These are phyloP conservation scores for Augiades crinisus DNA, from an alignment of 2,888 invertebrate species.

Conservation along the genomic window DNA sequence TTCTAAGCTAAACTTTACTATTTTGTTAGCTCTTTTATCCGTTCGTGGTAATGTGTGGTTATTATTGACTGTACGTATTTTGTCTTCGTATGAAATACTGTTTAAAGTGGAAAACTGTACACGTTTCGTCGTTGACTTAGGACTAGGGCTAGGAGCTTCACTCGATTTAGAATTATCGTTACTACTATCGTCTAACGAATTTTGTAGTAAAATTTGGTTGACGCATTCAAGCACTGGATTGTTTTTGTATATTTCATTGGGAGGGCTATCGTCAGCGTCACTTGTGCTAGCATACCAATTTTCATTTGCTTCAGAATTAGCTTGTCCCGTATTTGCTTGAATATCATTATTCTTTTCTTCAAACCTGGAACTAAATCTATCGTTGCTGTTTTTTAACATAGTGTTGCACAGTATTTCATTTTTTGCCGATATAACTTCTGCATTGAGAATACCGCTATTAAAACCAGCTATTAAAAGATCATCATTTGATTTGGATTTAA, in stretches of 20 bases:
- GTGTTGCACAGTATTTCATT: conserved; percentile 71
- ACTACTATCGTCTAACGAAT: conserved; percentile 83
- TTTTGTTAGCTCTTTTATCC: conserved; percentile 75
- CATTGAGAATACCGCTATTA: conserved; percentile 53
- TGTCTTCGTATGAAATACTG: conserved; percentile 80
- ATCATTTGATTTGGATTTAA: conserved; percentile 64
- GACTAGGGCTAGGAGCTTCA: conserved; percentile 73
- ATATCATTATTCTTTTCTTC: conserved; percentile 65
- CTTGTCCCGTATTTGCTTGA: conserved; percentile 49
- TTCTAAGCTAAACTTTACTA: conserved; percentile 76
- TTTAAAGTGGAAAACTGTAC: conserved; percentile 84
- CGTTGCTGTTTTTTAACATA: conserved; percentile 54
- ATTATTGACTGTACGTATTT: conserved; percentile 53
- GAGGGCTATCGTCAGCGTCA: conserved; percentile 88
- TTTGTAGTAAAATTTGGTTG: conserved; percentile 91
- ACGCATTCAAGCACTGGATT: conserved; percentile 94
- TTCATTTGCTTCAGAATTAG: conserved; percentile 79
- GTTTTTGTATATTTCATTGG: conserved; percentile 86
- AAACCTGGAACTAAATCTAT: conserved; percentile 50
- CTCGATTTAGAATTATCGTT: conserved; percentile 74
- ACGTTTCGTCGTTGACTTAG: conserved; percentile 76
- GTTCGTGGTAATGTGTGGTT: conserved; percentile 62
- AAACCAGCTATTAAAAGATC: conserved; percentile 55
- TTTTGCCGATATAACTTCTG: conserved; percentile 64
- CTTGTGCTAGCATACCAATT: conserved; percentile 92